A percentile compares a stretch with the other conserved stretches of the same genome.
Conservation (phyloP, 2,797 vertebrate genomes). For the Cuniculus paca region DNA sequence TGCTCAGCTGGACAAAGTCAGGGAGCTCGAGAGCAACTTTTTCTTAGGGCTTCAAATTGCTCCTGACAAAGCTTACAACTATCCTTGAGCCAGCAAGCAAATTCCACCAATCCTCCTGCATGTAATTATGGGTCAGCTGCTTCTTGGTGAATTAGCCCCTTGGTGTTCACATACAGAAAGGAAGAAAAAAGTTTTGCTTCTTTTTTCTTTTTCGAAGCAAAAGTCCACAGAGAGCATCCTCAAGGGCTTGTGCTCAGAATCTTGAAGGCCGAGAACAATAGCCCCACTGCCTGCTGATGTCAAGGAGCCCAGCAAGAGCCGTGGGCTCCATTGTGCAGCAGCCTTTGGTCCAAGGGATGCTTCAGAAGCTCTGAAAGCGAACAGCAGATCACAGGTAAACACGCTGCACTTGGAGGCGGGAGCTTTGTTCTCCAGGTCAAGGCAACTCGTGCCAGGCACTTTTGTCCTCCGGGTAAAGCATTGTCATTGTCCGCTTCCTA, state of each 20-base stretch:
- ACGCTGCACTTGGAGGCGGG: fast-evolving
- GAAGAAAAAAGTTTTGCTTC: background rate
- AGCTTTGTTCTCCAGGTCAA: background rate
- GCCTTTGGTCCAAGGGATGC: background rate
- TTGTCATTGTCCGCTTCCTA: fast-evolving
- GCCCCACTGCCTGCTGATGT: background rate
- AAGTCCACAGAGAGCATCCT: background rate
- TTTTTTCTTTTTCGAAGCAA: background rate
- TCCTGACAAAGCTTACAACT: background rate
- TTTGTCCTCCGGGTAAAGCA: background rate
- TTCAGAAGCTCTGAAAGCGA: background rate
- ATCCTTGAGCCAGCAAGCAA: background rate
- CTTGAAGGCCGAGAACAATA: background rate
- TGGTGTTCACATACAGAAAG: background rate
- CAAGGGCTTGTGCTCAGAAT: background rate
- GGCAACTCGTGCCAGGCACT: background rate
- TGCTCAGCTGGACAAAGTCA: background rate
- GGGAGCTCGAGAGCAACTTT: background rate
- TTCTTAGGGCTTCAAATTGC: background rate
- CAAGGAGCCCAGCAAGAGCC: constrained; percentile 1
- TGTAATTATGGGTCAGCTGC: background rate
- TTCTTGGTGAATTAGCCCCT: background rate
- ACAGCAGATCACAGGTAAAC: background rate
- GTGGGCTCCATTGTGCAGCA: background rate
- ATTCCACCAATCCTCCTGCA: background rate